Evolutionary conservation across 1,140 invertebrate species (phyloP), one percentile per base, ranked within the genome.

Genomic region (Amphibalanus amphitrite): DNA sequence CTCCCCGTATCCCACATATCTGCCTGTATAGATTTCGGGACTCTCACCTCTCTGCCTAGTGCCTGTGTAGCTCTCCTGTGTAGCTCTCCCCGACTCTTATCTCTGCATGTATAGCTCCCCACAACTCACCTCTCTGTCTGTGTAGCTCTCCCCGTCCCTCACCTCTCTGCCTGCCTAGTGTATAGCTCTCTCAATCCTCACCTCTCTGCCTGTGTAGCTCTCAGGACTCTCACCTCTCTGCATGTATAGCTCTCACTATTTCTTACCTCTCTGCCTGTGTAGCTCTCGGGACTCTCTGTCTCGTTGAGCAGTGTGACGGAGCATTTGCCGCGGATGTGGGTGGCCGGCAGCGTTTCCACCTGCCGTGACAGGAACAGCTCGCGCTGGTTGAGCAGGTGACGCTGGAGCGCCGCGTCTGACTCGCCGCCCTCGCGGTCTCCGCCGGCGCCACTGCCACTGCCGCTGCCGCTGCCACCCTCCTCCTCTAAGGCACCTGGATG

Each of bases 261-360:
- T 38, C 47, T 86, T 82, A 91, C 90, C 80, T 98, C 95, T 85
- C 94, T 95, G 83, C 93, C 93, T 75, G 98, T 85, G 85, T 99
- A 99, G 80, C 92, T 95, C 76, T 90, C 84, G 76, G 96, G 84
- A 75, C 92, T 92, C 84, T 99, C 97, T 69, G 95, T 97, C 85
- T 98, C 96, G 83, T 98, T 98, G 79, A 98, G 88, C 72, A 99
- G 84, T 70, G 95, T 97, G 74, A 99, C 97, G 74, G 90, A 90
- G 84, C 97, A 99, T 85, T 99, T 99, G 78, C 97, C 97, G 78
- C 97, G 86, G 78, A 99, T 99, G 83, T 97, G 93, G 71, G 95
- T 99, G 69, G 96, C 96, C 65, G 96, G 94, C 78, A 99, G 85
- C 30, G 93, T 98, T 84, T 99, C 97, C 73, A 98, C 91, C 84